Evolutionary conservation across 2,113 vertebrate genomes (phyloP), one percentile per base, ranked within the genome.

Genomic region (Gymnarchus niloticus): DNA sequence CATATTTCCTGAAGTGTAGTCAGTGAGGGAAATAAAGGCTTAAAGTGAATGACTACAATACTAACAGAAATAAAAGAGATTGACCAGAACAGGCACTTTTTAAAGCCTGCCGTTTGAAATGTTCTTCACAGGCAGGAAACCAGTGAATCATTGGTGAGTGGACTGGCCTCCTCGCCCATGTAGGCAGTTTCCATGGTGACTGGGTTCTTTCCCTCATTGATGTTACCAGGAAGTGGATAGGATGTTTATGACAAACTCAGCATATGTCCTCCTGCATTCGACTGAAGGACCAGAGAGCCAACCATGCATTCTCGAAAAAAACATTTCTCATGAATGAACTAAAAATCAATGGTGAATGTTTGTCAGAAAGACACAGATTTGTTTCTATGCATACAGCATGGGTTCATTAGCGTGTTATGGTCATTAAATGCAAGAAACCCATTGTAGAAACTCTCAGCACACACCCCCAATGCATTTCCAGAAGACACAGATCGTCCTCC

Each of bases 171-270:
- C 65, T 76, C 9, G n/a, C 33, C 19, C 25, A 41, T 56, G 84
- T 33, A 77, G 48, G 46, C 84, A 56, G 84, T 85, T 85, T 85
- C 84, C 84, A 85, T 85, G 84, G 69, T 21, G 69, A 85, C 84
- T n/a, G 49, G 17, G 7, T 25, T 85, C 33, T 44, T 76, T 76
- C 48, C 51, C 65, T 77, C 49, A 54, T 56, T 46, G 37, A 83
- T 57, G 84, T n/a, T 44, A 56, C 33, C 28, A 54, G 84, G 65
- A 85, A 56, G 65, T 56, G 17, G 51, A 52, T 41, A 33, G 54
- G 59, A 61, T 21, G 37, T 59, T 84, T 84, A 25, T 48, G 65
- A 37, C 59, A 33, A 37, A 59, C 46, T 73, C 49, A 76, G 61
- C 49, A 46, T 17, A 77, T 37, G 48, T 48, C 5, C 12, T 33